A percentile compares a stretch with the other conserved stretches of the same genome.
phyloP scores from a whole-genome alignment of 2,888 invertebrate species.

The Eristalis pertinax region DNA sequence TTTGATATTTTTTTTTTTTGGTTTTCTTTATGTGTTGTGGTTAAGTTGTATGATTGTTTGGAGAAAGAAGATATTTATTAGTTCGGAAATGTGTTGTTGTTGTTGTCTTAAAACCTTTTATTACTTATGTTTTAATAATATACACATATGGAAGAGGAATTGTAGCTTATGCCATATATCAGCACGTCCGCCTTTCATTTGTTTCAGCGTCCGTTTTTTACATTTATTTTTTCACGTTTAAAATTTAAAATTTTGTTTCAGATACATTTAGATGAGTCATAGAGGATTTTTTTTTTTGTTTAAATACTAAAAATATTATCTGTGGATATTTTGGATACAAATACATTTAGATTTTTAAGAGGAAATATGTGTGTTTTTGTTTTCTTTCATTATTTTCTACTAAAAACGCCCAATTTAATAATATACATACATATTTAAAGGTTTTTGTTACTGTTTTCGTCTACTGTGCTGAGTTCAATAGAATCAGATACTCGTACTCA shows the following conservation, averaged over 20 bases:
- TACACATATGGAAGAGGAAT: conserved; percentile 64
- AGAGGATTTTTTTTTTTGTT: conserved; percentile 24
- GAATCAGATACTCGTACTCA: conserved; percentile 51
- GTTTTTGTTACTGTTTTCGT: conserved; percentile 56
- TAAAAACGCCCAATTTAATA: conserved; percentile 58
- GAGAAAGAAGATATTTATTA: conserved; percentile 62
- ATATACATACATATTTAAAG: conserved; percentile 38
- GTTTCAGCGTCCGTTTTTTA: conserved; percentile 1
- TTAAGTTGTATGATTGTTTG: conserved; percentile 62
- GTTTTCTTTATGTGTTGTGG: conserved; percentile 24
- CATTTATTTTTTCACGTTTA: conserved; percentile 16
- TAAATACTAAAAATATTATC: conserved; percentile 68
- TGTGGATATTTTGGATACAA: conserved; percentile 69
- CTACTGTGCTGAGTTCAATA: conserved; percentile 66
- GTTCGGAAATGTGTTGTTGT: conserved; percentile 63
- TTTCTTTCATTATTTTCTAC: conserved; percentile 35
- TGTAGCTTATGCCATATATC: conserved; percentile 54
- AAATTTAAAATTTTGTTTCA: conserved; percentile 49
- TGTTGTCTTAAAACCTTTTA: conserved; percentile 55
- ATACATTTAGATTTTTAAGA: conserved; percentile 70
- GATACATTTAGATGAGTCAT: conserved; percentile 61
- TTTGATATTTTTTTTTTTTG: conserved; percentile 31
- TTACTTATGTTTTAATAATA: conserved; percentile 52
- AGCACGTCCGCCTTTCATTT: conserved; percentile 50
- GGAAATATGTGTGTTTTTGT: conserved; percentile 56